Evolutionary conservation across 2,888 invertebrate species (phyloP).

Genomic region (Rhagonycha lutea): DNA sequence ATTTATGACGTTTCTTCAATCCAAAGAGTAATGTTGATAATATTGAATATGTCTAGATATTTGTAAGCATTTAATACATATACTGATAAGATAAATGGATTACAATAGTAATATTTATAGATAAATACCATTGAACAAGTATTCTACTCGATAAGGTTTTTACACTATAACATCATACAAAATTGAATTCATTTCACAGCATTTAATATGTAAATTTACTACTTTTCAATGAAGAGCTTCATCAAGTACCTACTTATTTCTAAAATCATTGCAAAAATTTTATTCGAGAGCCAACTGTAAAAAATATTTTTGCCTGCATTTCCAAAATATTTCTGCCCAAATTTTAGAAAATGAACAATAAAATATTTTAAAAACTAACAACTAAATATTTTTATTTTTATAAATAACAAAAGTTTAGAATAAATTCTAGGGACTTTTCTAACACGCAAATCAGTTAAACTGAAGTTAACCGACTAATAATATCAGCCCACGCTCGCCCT

Average conservation of each 20-base stretch:
- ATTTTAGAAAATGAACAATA: too few relatives aligned
- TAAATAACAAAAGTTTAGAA: background rate
- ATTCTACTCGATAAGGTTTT: background rate
- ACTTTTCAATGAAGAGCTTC: background rate
- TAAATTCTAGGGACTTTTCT: conserved; percentile 25
- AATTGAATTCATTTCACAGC: background rate
- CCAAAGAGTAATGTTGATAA: background rate
- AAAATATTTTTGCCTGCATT: too few relatives aligned
- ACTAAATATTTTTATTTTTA: background rate
- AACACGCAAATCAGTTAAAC: conserved; percentile 42
- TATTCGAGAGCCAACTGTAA: background rate
- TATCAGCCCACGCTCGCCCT: conserved; percentile 45
- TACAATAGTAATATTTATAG: background rate
- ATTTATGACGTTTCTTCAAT: background rate
- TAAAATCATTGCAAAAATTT: background rate
- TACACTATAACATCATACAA: background rate
- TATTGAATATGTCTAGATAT: background rate
- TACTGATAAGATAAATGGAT: background rate
- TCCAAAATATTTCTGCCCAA: too few relatives aligned
- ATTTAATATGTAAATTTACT: background rate
- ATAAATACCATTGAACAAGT: background rate
- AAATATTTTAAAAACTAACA: background rate
- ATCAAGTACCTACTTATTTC: background rate
- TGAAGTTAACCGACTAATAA: conserved; percentile 42
- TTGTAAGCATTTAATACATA: background rate